These are phyloP conservation scores for Perdix hodgsoniae DNA, from an alignment of 2,797 vertebrate species.

Conservation along the genomic window DNA sequence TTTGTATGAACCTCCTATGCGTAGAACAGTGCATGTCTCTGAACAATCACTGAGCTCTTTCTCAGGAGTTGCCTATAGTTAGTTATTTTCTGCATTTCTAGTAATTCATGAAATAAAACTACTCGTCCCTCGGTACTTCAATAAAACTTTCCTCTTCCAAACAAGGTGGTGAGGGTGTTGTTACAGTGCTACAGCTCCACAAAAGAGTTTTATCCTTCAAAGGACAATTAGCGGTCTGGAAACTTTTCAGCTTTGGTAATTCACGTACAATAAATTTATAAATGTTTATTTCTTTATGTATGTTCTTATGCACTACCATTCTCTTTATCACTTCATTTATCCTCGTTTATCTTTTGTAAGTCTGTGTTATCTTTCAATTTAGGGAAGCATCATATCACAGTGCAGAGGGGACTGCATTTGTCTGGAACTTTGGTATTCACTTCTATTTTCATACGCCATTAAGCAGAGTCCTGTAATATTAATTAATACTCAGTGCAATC, in stretches of 20 bases:
- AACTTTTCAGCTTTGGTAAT: not conserved
- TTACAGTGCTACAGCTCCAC: not conserved
- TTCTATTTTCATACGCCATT: not conserved
- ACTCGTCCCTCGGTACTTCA: not conserved
- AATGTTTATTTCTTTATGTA: not conserved
- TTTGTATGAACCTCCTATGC: not conserved
- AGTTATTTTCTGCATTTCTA: slow-evolving; percentile 9
- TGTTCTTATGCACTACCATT: not conserved
- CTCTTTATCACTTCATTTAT: not conserved
- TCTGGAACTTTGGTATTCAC: accelerated
- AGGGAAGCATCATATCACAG: not conserved
- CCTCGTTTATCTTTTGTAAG: not conserved
- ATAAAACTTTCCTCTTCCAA: not conserved
- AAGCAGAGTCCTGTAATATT: not conserved
- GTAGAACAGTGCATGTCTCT: not conserved
- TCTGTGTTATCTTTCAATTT: not conserved
- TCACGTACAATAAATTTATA: not conserved
- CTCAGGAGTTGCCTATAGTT: not conserved
- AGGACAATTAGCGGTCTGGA: not conserved
- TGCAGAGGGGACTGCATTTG: not conserved
- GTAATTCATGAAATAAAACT: not conserved
- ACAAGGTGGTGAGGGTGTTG: not conserved
- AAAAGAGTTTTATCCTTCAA: not conserved
- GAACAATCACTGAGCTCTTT: not conserved
- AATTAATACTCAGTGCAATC: not conserved